Percentiles rank a stretch among this genome's conserved stretches.
Evolutionary conservation across 1,140 invertebrate species (phyloP).

Genomic region (Piezodorus guildinii): DNA sequence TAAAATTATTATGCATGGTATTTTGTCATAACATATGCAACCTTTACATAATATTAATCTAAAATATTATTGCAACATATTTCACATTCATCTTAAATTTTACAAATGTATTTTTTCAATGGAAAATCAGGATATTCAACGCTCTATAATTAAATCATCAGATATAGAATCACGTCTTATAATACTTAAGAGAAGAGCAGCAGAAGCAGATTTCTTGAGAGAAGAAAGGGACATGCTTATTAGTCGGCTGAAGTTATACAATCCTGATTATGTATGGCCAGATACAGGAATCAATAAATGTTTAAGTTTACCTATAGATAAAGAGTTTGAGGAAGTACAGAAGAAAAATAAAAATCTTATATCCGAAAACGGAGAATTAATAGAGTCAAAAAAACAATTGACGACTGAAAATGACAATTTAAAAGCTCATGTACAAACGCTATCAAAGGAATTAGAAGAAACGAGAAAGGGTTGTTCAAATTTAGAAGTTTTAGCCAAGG

Average conservation of each 20-base stretch:
- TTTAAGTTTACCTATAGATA: background rate
- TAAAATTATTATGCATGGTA: too few relatives aligned
- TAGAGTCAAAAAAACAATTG: background rate
- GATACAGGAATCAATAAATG: background rate
- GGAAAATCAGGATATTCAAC: too few relatives aligned
- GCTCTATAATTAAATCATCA: too few relatives aligned
- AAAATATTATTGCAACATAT: too few relatives aligned
- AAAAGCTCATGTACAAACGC: background rate
- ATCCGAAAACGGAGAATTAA: background rate
- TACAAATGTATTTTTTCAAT: too few relatives aligned
- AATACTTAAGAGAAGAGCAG: constrained; percentile 1
- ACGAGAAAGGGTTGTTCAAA: background rate
- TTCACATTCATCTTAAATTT: too few relatives aligned
- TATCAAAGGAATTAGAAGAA: background rate
- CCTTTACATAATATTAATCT: too few relatives aligned
- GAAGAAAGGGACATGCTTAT: constrained; percentile 6
- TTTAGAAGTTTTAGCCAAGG: background rate
- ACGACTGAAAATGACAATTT: background rate
- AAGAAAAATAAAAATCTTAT: background rate
- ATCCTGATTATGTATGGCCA: background rate
- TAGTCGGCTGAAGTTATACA: background rate
- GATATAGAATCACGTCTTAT: background rate
- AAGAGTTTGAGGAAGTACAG: background rate
- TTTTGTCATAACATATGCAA: too few relatives aligned
- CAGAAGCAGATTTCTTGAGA: constrained; percentile 5